A percentile compares a stretch with the other conserved stretches of the same genome.
phyloP scores from a whole-genome alignment of 2,888 invertebrate species.

The Hololepta plana region DNA sequence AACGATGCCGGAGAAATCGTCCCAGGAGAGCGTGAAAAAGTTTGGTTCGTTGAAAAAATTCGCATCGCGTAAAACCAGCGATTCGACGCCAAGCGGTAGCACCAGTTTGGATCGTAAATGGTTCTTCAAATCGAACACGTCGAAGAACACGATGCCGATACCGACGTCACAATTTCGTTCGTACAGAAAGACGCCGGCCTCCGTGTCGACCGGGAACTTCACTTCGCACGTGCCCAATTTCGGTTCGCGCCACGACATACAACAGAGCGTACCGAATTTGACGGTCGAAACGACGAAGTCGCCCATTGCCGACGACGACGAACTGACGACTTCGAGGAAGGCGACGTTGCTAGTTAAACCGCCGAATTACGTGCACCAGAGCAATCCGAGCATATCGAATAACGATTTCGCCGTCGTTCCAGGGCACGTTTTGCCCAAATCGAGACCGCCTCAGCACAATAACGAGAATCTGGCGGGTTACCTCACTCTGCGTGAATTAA shows the following conservation, averaged over 20 bases:
- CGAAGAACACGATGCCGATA: constrained; percentile 44
- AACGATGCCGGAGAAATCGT: constrained; percentile 22
- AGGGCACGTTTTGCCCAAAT: constrained; percentile 21
- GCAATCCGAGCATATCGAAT: constrained; percentile 52
- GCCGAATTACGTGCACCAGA: constrained; percentile 47
- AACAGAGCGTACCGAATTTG: constrained; percentile 22
- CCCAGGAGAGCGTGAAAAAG: constrained; percentile 32
- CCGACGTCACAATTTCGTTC: constrained; percentile 65
- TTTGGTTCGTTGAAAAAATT: constrained; percentile 60
- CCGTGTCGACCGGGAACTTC: constrained; percentile 25
- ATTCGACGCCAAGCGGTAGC: constrained; percentile 30
- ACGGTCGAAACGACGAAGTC: constrained; percentile 13
- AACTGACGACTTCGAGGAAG: neutral
- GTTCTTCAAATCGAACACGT: constrained; percentile 31
- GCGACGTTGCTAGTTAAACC: constrained; percentile 20
- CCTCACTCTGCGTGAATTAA: constrained; percentile 61
- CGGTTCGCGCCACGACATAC: constrained; percentile 14
- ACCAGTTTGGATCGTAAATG: constrained; percentile 58
- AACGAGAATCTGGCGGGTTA: constrained; percentile 45
- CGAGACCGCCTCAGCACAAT: constrained; percentile 22
- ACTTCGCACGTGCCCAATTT: constrained; percentile 26
- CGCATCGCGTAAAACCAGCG: constrained; percentile 30
- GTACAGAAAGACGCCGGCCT: constrained; percentile 41
- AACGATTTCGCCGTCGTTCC: constrained; percentile 21
- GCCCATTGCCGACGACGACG: constrained; percentile 6